These are phyloP conservation scores for Eulimnadia texana DNA, from an alignment of 1,140 invertebrate genomes.

Conservation along the genomic window DNA sequence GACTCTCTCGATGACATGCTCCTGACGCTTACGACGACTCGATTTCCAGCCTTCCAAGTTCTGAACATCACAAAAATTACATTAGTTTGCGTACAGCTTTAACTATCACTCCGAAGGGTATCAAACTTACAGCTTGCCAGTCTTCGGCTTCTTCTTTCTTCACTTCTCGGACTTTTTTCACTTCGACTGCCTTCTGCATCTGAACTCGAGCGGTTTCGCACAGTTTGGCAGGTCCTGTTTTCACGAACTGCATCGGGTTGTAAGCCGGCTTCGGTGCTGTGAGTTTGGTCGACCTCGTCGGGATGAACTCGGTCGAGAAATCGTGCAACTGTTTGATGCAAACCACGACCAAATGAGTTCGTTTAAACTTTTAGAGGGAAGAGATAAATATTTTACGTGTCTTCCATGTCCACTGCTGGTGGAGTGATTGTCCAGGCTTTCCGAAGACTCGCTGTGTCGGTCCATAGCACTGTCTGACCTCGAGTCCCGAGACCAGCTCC, in stretches of 20 bases:
- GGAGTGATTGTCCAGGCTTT: constrained; percentile 24
- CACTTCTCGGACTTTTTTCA: constrained; percentile 60
- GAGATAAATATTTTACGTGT: no score
- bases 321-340: constrained; percentile 11
- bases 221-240: constrained; percentile 67
- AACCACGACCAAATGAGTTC: not conserved
- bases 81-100: no score
- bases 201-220: constrained; percentile 71
- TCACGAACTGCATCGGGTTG: constrained; percentile 78
- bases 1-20: constrained; percentile 73
- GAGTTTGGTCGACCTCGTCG: constrained; percentile 33
- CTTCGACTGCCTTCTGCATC: constrained; percentile 65
- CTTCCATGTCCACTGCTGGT: constrained; percentile 19
- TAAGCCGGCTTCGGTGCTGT: constrained; percentile 58
- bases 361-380: no score
- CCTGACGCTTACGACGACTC: constrained; percentile 70
- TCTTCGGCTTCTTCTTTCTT: constrained; percentile 66
- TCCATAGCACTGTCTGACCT: constrained; percentile 5
- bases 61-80: constrained; percentile 30
- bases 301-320: constrained; percentile 23
- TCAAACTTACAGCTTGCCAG: constrained; percentile 71
- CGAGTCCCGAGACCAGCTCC: constrained; percentile 4
- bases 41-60: constrained; percentile 90
- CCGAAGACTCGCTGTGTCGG: constrained; percentile 21
- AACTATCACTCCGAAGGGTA: constrained; percentile 15